phyloP scores from a whole-genome alignment of 1,140 invertebrate species.

The Globodera ellingtonae region DNA sequence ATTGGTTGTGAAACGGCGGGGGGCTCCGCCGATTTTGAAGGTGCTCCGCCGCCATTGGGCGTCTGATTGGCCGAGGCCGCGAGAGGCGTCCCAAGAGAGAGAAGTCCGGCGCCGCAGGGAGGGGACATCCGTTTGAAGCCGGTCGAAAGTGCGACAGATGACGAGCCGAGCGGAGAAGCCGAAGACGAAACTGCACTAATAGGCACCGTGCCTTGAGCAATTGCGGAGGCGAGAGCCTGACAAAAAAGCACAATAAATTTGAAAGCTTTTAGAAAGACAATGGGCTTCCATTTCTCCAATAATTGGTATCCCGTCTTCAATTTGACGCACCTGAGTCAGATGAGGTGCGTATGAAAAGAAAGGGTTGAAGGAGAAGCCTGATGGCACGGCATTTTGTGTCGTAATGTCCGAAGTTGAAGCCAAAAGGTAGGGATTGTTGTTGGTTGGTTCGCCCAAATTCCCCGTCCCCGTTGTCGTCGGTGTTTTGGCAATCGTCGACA shows the following conservation, averaged over 20 bases:
- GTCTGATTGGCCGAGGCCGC: not conserved
- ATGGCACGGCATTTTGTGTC: not conserved
- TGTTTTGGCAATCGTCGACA: not conserved
- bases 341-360: not conserved
- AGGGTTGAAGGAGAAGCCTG: not conserved
- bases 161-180: not conserved
- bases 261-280: too few relatives aligned
- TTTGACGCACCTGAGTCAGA: not conserved
- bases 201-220: not conserved
- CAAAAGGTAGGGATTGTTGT: not conserved
- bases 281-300: too few relatives aligned
- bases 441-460: not conserved
- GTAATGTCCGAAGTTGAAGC: not conserved
- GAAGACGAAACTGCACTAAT: not conserved
- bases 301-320: too few relatives aligned
- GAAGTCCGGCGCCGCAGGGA: not conserved
- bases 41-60: not conserved
- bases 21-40: constrained; percentile 18
- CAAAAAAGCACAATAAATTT: not conserved
- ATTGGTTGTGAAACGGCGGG: not conserved
- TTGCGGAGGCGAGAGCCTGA: not conserved
- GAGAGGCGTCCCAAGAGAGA: constrained; percentile 17
- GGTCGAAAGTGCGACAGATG: not conserved
- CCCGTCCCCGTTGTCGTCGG: not conserved
- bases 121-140: not conserved